phyloP scores from a whole-genome alignment of 2,113 vertebrate species.

The Ciconia maguari region DNA sequence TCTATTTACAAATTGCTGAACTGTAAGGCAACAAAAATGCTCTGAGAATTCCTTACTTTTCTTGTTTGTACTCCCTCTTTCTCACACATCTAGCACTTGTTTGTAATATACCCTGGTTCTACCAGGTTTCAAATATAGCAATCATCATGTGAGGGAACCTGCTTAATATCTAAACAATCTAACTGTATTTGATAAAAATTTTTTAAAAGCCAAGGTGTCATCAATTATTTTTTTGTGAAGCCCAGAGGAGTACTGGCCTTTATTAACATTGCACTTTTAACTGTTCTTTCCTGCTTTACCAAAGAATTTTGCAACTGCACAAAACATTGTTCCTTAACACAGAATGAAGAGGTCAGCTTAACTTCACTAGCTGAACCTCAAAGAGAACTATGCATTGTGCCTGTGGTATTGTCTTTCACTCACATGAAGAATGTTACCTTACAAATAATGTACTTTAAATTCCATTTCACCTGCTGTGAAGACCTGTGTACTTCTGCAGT shows the following conservation, averaged over 20 bases:
- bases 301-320: neutral
- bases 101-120: neutral
- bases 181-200: neutral
- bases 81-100: neutral
- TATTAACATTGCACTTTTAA: neutral
- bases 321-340: neutral
- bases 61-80: neutral
- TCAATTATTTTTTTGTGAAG: neutral
- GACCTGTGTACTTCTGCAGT: constrained; percentile 36
- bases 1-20: neutral
- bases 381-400: neutral
- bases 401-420: constrained; percentile 24
- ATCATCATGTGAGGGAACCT: neutral
- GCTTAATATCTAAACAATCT: neutral
- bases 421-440: constrained; percentile 8
- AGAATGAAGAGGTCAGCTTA: constrained; percentile 19
- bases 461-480: constrained; percentile 58
- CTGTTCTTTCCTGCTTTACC: neutral
- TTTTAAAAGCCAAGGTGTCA: neutral
- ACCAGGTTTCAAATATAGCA: neutral
- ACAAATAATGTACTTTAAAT: constrained; percentile 39
- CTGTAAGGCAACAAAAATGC: neutral
- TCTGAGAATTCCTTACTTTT: neutral
- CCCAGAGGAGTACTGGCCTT: neutral
- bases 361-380: neutral